Base-by-base conservation (phyloP, 2,888 invertebrate genomes). In the Acleris emargana region DNA sequence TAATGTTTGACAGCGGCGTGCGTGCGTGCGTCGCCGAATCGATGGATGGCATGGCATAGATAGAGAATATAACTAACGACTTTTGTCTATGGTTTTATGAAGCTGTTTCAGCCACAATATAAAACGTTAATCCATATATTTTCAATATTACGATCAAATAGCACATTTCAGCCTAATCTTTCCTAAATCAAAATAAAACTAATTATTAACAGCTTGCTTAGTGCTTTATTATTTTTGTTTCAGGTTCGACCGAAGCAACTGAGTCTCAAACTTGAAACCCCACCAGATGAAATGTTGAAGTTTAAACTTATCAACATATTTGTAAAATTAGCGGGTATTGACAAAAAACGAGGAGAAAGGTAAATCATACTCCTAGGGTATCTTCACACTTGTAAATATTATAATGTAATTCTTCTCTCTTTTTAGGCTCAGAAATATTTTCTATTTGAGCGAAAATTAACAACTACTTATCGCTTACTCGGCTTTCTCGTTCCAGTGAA, bases 1-100 rank as follows among this genome's bases (percentile, higher is more conserved):
- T 79, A 81, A 82, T 81, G 82, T 64, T 80, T 84, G 83, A 83
- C 85, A 85, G 83, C 78, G 76, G 82, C 83, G 82, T 62, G 58
- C 54, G 61, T 61, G 78, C 60, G 58, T 72, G 72, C 77, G 77
- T 84, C 86, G 81, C 75, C 79, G 78, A 84, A 88, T 88, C 87
- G 80, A 88, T 89, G 75, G 73, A 79, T 76, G 9, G 32, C 32
- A 77, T 73, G 83, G 84, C 79, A 83, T 83, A 84, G 70, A 63
- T 38, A 28, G n/a, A n/a, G n/a, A n/a, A n/a, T n/a, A n/a, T n/a
- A 43, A 17, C 22, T 77, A 74, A 72, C 72, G 58, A 22, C 16
- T 63, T 57, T 71, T 69, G 62, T 71, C 70, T 75, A 73, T 72
- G 75, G 60, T 66, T 47, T 68, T 67, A 68, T 62, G 45, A 49